Evolutionary conservation across 2,113 vertebrate species (phyloP).

Genomic region (Tragelaphus imberbis): DNA sequence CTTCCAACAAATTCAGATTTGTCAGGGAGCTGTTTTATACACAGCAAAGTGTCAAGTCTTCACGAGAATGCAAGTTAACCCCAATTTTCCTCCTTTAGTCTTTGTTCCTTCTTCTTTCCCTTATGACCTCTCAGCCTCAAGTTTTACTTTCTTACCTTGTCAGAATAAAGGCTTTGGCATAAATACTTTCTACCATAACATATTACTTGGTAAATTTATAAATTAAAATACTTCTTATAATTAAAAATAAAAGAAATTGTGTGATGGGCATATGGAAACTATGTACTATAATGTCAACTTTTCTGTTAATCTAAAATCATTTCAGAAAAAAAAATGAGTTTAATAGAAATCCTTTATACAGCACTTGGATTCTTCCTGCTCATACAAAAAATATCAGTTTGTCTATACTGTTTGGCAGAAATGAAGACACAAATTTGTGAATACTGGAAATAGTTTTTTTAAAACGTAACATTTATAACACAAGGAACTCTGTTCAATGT

Average conservation of each 20-base stretch:
- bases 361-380: not conserved
- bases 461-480: not conserved
- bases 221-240: not conserved
- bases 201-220: not conserved
- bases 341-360: not conserved
- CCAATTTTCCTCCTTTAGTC: not conserved
- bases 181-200: not conserved
- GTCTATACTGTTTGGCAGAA: not conserved
- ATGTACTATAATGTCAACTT: not conserved
- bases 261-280: not conserved
- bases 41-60: not conserved
- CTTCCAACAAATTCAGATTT: not conserved
- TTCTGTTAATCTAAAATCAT: not conserved
- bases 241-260: not conserved
- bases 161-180: not conserved
- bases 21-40: not conserved
- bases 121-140: not conserved
- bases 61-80: not conserved
- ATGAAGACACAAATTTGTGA: not conserved
- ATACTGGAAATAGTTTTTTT: not conserved
- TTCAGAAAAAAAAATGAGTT: conserved; percentile 9
- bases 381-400: not conserved
- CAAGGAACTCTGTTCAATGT: not conserved
- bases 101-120: not conserved
- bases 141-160: not conserved